Evolutionary conservation across 2,888 invertebrate species (phyloP).

Genomic region (Acleris cristana): DNA sequence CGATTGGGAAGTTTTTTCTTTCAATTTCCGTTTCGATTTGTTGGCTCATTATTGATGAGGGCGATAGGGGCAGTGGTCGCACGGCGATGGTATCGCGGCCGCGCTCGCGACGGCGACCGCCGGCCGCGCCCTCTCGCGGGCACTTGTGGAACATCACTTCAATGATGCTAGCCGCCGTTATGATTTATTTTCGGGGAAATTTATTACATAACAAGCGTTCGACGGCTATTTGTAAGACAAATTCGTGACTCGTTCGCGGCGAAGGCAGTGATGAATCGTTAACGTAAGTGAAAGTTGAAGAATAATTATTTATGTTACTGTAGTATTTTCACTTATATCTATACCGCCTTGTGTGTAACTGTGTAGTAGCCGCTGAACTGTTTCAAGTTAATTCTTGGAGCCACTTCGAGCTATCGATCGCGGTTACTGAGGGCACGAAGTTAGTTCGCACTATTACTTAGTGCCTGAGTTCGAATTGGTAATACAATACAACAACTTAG

Average conservation of each 20-base stretch:
- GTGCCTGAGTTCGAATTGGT: conserved; percentile 2
- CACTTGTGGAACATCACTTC: conserved; percentile 72
- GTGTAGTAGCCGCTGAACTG: conserved; percentile 1
- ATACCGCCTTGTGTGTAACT: background rate
- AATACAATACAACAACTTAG: conserved; percentile 16
- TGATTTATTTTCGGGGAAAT: conserved; percentile 70
- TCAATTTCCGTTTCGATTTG: conserved; percentile 84
- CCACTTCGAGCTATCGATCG: conserved; percentile 23
- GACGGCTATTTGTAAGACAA: conserved; percentile 53
- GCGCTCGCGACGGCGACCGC: conserved; percentile 70
- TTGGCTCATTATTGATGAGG: conserved; percentile 82
- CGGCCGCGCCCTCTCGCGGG: conserved; percentile 58
- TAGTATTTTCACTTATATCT: background rate
- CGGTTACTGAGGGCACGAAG: conserved; percentile 14
- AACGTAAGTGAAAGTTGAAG: conserved; percentile 31
- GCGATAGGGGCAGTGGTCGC: conserved; percentile 81
- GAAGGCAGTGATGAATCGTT: conserved; percentile 33
- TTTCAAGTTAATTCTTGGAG: conserved; percentile 12
- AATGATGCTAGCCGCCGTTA: conserved; percentile 65
- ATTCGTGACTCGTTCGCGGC: conserved; percentile 53
- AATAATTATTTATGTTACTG: conserved; percentile 19
- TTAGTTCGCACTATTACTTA: conserved; percentile 22
- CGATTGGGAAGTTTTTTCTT: conserved; percentile 82
- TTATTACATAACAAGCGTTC: conserved; percentile 52
- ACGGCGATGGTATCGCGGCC: conserved; percentile 73